Percentiles rank a stretch among this genome's conserved stretches.
phyloP scores from a whole-genome alignment of 2,797 vertebrate species.

The Aphelocoma californica region DNA sequence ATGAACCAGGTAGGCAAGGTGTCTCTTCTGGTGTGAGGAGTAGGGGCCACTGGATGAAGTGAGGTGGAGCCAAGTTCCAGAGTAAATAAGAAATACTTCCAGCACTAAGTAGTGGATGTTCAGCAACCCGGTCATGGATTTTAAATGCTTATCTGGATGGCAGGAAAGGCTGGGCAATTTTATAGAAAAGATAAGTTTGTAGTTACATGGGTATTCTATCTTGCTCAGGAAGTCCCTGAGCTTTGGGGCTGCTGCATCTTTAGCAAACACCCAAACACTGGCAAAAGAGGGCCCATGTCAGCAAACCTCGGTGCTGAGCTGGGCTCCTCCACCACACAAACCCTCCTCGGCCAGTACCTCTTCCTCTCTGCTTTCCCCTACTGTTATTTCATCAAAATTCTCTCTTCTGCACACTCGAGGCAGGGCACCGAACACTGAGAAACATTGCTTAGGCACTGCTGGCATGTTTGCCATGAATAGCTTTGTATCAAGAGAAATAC shows the following conservation, averaged over 20 bases:
- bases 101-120: neutral
- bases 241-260: fast-evolving
- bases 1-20: neutral
- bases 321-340: neutral
- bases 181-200: neutral
- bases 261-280: neutral
- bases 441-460: neutral
- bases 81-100: neutral
- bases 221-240: neutral
- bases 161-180: neutral
- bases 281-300: neutral
- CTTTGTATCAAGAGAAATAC: neutral
- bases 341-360: neutral
- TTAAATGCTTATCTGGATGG: neutral
- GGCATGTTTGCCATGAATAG: neutral
- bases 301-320: fast-evolving
- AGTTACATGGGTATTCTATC: neutral
- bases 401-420: neutral
- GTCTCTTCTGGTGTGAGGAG: neutral
- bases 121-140: neutral
- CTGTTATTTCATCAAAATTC: neutral
- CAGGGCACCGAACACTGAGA: neutral
- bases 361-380: neutral
- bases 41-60: neutral
- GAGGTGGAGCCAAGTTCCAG: neutral